Evolutionary conservation across 2,888 invertebrate species (phyloP).

Genomic region (Drosophila fulvimacula): DNA sequence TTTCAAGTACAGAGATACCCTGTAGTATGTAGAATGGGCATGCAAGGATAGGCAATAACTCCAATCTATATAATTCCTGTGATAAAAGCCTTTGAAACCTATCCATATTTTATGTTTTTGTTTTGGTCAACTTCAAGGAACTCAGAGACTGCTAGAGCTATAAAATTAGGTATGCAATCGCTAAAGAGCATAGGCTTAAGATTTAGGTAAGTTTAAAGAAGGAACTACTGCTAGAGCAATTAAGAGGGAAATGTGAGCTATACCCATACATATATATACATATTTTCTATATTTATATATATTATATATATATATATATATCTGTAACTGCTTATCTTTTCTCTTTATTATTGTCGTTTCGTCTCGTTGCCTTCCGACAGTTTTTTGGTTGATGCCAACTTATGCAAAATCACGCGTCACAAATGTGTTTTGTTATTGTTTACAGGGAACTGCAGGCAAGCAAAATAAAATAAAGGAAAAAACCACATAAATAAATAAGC

Average conservation of each 20-base stretch:
- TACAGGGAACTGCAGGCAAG: constrained; percentile 72
- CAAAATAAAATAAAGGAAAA: constrained; percentile 28
- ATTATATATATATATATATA: neutral
- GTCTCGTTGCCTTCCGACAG: constrained; percentile 6
- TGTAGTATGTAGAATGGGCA: too few relatives aligned
- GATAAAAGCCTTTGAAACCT: too few relatives aligned
- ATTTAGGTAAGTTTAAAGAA: too few relatives aligned
- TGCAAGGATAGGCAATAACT: too few relatives aligned
- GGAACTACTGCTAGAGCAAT: neutral
- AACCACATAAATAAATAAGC: constrained; percentile 62
- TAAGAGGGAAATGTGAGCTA: neutral
- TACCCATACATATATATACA: neutral
- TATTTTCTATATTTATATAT: neutral
- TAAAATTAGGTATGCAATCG: too few relatives aligned
- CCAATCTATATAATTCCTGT: too few relatives aligned
- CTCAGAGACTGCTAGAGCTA: too few relatives aligned
- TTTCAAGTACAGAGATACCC: too few relatives aligned
- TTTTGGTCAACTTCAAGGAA: too few relatives aligned
- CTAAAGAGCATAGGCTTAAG: neutral
- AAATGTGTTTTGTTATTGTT: constrained; percentile 80
- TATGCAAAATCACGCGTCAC: constrained; percentile 81
- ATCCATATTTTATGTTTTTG: too few relatives aligned
- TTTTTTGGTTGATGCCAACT: constrained; percentile 60
- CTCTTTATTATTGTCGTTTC: constrained; percentile 22
- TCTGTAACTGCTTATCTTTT: constrained; percentile 5